phyloP scores from a whole-genome alignment of 2,113 vertebrate genomes.

The Cromileptes altivelis region DNA sequence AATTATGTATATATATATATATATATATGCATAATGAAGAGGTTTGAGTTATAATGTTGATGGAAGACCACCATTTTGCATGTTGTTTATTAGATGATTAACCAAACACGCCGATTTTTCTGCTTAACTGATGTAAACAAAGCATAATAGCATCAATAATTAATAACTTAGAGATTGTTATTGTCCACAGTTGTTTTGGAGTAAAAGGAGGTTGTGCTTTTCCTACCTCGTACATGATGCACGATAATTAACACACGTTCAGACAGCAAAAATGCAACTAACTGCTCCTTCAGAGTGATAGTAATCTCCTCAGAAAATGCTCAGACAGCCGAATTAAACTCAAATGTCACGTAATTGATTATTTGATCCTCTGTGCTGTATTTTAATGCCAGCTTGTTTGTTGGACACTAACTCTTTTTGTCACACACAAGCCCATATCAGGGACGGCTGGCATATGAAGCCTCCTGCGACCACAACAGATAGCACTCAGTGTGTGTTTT shows the following conservation, averaged over 20 bases:
- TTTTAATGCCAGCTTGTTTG: conserved; percentile 41
- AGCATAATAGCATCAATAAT: conserved; percentile 6
- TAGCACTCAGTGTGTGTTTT: conserved; percentile 25
- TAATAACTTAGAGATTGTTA: background rate
- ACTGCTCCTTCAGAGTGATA: conserved; percentile 17
- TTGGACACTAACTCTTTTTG: conserved; percentile 22
- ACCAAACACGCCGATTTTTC: background rate
- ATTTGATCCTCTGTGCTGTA: conserved; percentile 9
- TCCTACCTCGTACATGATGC: background rate
- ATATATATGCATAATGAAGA: conserved; percentile 47
- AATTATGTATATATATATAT: conserved; percentile 47
- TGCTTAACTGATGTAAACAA: conserved; percentile 2
- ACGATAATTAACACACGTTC: background rate
- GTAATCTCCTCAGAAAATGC: conserved; percentile 1
- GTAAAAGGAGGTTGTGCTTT: background rate
- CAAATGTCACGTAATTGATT: conserved; percentile 62
- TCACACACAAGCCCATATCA: conserved; percentile 16
- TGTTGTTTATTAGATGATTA: conserved; percentile 13
- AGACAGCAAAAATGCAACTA: conserved; percentile 9
- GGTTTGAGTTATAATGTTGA: background rate
- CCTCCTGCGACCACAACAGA: conserved; percentile 21
- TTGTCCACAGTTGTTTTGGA: no score
- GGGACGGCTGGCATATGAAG: background rate
- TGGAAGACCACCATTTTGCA: conserved; percentile 14
- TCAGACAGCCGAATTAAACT: conserved; percentile 30